Evolutionary conservation across 2,113 vertebrate species (phyloP).

Genomic region (Orientallactaga bullata): DNA sequence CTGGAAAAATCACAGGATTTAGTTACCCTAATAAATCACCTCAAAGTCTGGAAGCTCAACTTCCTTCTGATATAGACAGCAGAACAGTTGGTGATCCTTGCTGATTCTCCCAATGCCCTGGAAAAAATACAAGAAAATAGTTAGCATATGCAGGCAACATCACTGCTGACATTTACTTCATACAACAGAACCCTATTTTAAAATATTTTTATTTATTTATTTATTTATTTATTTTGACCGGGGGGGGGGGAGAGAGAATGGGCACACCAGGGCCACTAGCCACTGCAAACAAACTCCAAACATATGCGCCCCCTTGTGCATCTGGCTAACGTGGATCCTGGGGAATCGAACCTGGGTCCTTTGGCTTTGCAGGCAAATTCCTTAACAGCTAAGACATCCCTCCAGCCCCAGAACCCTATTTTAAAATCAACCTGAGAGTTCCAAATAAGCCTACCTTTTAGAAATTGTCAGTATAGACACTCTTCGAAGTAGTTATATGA

Average conservation of each 20-base stretch:
- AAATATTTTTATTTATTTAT: too few relatives aligned
- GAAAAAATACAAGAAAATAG: not conserved
- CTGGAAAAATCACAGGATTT: not conserved
- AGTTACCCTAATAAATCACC: not conserved
- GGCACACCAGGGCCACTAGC: too few relatives aligned
- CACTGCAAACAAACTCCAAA: too few relatives aligned
- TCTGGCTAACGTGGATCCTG: too few relatives aligned
- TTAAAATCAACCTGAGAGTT: constrained; percentile 1
- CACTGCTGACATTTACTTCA: not conserved
- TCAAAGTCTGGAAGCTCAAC: not conserved
- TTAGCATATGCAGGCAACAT: not conserved
- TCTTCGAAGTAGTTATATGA: not conserved
- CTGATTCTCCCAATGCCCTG: not conserved
- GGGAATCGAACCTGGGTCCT: too few relatives aligned
- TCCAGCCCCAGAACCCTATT: not conserved
- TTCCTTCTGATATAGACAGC: not conserved
- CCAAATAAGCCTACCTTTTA: not conserved
- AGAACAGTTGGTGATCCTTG: not conserved
- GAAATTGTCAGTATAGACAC: not conserved
- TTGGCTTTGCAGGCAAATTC: too few relatives aligned
- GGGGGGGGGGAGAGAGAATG: too few relatives aligned
- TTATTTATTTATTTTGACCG: too few relatives aligned
- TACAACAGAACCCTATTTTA: not conserved
- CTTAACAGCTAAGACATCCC: too few relatives aligned
- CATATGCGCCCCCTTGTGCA: too few relatives aligned